Evolutionary conservation across 2,797 vertebrate species (phyloP).

Genomic region (Anguilla megastoma): DNA sequence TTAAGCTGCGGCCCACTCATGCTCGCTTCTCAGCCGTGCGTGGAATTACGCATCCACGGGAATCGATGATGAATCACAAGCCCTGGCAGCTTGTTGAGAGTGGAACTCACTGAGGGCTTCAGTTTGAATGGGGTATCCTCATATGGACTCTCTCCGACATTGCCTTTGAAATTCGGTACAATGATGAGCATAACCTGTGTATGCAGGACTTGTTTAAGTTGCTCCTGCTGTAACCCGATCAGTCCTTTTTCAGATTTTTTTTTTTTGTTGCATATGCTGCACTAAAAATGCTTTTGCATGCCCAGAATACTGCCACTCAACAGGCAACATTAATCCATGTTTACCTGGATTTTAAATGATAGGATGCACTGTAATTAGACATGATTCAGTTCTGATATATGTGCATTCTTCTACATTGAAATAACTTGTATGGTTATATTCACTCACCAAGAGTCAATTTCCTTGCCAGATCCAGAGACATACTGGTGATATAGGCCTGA

Average conservation of each 20-base stretch:
- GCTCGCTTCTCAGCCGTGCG: neutral
- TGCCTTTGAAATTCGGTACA: neutral
- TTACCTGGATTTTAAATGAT: neutral
- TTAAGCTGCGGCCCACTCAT: constrained; percentile 1
- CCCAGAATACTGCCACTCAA: neutral
- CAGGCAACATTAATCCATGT: neutral
- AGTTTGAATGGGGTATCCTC: neutral
- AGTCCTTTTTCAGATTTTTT: neutral
- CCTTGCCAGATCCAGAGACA: neutral
- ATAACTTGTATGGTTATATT: neutral
- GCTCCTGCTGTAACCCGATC: neutral
- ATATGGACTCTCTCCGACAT: neutral
- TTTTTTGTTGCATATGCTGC: neutral
- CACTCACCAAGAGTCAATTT: neutral
- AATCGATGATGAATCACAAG: constrained; percentile 14
- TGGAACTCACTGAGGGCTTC: neutral
- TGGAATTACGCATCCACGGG: neutral
- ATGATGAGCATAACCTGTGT: neutral
- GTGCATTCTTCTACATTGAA: neutral
- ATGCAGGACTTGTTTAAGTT: neutral
- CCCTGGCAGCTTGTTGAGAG: constrained; percentile 11
- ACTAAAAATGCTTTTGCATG: neutral
- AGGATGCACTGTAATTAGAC: neutral
- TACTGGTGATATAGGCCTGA: neutral
- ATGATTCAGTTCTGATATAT: neutral